Percentiles rank a stretch among this genome's conserved stretches.
phyloP scores from a whole-genome alignment of 2,888 invertebrate genomes.

The Theodoxus fluviatilis region DNA sequence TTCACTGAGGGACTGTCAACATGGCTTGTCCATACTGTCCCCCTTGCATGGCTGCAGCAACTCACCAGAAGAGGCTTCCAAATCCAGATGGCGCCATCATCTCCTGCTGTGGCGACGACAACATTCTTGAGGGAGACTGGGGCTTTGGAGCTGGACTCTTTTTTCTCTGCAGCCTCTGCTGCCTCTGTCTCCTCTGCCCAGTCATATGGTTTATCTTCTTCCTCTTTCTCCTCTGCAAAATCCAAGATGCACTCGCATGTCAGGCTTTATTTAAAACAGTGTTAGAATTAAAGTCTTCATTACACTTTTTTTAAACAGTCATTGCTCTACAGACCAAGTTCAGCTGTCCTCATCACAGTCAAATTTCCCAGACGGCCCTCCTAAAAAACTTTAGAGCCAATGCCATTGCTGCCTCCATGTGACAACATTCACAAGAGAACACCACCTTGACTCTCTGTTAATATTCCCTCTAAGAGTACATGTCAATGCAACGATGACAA shows the following conservation, averaged over 20 bases:
- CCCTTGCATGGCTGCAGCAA: too few species aligned
- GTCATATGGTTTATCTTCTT: neutral
- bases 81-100: constrained; percentile 56
- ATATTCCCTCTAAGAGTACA: too few species aligned
- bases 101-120: constrained; percentile 57
- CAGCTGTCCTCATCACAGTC: too few species aligned
- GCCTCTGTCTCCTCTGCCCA: constrained; percentile 27
- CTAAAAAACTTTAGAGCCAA: too few species aligned
- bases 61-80: constrained; percentile 58
- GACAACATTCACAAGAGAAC: too few species aligned
- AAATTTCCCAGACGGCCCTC: too few species aligned
- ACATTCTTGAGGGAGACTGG: constrained; percentile 49
- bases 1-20: too few species aligned
- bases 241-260: constrained; percentile 2
- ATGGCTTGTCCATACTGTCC: too few species aligned
- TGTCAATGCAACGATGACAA: too few species aligned
- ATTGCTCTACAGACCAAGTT: neutral
- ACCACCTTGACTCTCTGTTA: too few species aligned
- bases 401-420: too few species aligned
- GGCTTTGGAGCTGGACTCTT: constrained; percentile 27
- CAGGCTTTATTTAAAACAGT: neutral
- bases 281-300: neutral
- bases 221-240: constrained; percentile 26
- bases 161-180: constrained; percentile 15
- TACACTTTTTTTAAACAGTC: neutral